These are phyloP conservation scores for Salminus brasiliensis DNA, from an alignment of 2,113 vertebrate genomes.

Conservation along the genomic window DNA sequence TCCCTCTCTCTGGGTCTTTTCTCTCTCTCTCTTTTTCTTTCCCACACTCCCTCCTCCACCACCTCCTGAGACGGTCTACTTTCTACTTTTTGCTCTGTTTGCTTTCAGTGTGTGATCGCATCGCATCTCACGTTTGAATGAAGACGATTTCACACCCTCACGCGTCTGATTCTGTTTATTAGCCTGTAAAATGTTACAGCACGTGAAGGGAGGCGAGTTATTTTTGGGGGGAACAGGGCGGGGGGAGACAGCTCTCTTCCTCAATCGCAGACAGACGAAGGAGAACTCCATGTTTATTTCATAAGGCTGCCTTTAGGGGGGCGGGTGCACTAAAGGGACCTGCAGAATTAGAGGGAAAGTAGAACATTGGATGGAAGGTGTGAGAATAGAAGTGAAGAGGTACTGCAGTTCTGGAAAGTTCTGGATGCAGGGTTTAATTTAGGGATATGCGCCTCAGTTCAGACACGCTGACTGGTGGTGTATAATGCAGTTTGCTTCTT, in stretches of 20 bases:
- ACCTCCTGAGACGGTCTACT: background rate
- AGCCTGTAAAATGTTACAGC: background rate
- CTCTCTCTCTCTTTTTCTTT: slow-evolving; percentile 1
- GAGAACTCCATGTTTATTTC: slow-evolving; percentile 48
- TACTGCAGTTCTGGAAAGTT: background rate
- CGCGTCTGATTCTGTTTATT: slow-evolving; percentile 25
- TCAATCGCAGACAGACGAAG: slow-evolving; percentile 11
- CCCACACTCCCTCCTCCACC: background rate
- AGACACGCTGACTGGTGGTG: background rate
- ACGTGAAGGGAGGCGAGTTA: slow-evolving; percentile 18
- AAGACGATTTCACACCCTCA: slow-evolving; percentile 8
- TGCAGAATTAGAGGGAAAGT: slow-evolving; percentile 15
- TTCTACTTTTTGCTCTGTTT: background rate
- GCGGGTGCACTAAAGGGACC: slow-evolving; percentile 5
- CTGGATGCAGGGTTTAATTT: background rate
- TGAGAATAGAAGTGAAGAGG: background rate
- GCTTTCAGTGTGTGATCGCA: background rate
- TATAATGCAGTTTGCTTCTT: too few relatives aligned
- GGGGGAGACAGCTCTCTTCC: background rate
- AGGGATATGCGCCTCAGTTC: background rate
- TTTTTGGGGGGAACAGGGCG: slow-evolving; percentile 7
- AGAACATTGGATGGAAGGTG: background rate
- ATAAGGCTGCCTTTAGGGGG: slow-evolving; percentile 26
- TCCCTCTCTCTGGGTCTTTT: background rate
- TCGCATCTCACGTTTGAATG: slow-evolving; percentile 5